Conservation (phyloP, 1,140 invertebrate species). For the Cyphomyrmex costatus region DNA sequence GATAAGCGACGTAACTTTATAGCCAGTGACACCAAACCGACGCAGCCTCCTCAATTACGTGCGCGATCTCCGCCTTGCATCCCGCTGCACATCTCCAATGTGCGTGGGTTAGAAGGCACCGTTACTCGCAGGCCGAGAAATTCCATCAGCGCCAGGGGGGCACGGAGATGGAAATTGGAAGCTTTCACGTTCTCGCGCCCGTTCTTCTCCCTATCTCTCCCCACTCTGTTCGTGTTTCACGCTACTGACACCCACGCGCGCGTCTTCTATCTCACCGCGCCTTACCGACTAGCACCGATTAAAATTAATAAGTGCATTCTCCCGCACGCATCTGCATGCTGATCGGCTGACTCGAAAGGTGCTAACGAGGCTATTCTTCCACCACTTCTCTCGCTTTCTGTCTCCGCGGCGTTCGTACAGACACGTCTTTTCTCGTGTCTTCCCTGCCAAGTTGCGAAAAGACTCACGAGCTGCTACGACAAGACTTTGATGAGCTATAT, state of each 20-base stretch:
- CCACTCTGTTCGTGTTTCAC: neutral
- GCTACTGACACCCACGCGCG: slow-evolving; percentile 50
- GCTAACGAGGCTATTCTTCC: slow-evolving; percentile 73
- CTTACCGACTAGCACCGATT: slow-evolving; percentile 55
- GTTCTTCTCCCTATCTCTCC: slow-evolving; percentile 22
- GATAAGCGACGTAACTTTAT: slow-evolving; percentile 44
- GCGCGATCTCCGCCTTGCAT: slow-evolving; percentile 43
- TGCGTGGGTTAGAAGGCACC: slow-evolving; percentile 76
- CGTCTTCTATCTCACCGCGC: slow-evolving; percentile 21
- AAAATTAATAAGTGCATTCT: slow-evolving; percentile 72
- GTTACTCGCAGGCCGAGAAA: slow-evolving; percentile 67
- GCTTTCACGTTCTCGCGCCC: slow-evolving; percentile 56
- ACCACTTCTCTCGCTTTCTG: slow-evolving; percentile 3
- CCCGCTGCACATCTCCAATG: slow-evolving; percentile 63
- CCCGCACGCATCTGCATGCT: slow-evolving; percentile 50
- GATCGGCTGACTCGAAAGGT: slow-evolving; percentile 64
- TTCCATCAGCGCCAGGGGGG: slow-evolving; percentile 57
- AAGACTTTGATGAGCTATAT: slow-evolving; percentile 43
- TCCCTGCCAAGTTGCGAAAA: neutral
- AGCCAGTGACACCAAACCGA: slow-evolving; percentile 38
- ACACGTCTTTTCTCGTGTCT: slow-evolving; percentile 65
- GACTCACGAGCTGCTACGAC: slow-evolving; percentile 25
- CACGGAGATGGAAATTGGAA: slow-evolving; percentile 69
- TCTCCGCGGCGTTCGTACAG: neutral
- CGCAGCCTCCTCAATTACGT: slow-evolving; percentile 44